Conservation (phyloP, 1,140 invertebrate genomes). For the Drosophila sucinea region DNA sequence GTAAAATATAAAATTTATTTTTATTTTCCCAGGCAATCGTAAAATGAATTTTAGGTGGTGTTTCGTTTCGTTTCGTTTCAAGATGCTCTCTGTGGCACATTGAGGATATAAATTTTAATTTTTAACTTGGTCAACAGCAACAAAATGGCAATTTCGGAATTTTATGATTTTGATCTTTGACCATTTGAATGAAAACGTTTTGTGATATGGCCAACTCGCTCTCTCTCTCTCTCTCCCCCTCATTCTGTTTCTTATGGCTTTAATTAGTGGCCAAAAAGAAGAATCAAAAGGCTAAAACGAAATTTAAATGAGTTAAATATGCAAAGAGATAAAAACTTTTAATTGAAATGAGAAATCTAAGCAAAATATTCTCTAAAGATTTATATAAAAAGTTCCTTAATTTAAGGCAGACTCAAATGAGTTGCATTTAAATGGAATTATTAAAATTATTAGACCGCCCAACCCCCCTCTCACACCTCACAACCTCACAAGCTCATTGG, state of each 20-base stretch:
- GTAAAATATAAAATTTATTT: constrained; percentile 73
- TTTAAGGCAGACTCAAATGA: neutral
- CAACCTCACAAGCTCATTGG: neutral
- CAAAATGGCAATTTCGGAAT: neutral
- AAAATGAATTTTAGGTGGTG: constrained; percentile 47
- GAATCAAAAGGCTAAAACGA: neutral
- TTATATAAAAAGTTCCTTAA: neutral
- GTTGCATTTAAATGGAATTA: constrained; percentile 24
- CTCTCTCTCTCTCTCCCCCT: no score
- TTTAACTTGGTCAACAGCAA: constrained; percentile 20
- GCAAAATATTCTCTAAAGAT: no score
- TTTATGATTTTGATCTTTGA: neutral
- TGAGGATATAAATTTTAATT: constrained; percentile 62
- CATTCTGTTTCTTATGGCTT: no score
- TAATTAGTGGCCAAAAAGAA: no score
- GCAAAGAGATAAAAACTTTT: neutral
- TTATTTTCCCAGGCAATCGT: constrained; percentile 50
- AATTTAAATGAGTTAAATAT: neutral
- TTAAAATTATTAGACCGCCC: constrained; percentile 22
- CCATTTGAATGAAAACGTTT: neutral
- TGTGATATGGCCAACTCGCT: neutral
- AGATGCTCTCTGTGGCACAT: neutral
- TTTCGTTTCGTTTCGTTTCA: neutral
- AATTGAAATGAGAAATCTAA: neutral
- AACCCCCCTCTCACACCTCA: neutral